Base-by-base conservation (phyloP, 2,888 invertebrate genomes). In the Tyria jacobaeae region DNA sequence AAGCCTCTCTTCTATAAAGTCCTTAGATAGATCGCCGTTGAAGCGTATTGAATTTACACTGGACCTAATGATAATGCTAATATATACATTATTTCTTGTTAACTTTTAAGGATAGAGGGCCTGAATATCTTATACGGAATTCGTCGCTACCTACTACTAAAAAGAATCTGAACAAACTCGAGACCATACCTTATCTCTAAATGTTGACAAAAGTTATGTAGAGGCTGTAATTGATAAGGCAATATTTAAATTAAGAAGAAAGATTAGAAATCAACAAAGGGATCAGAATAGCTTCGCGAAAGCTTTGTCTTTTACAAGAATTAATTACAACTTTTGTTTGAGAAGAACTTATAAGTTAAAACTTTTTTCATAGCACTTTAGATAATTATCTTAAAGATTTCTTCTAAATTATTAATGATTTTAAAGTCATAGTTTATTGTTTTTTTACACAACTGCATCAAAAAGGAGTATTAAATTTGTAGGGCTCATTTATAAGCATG, bases 261-360 rank as follows among this genome's bases (percentile, higher is more conserved):
- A 72, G 70, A 74, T 74, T 72, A 67, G 55, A 61, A 64, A 57
- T 61, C 67, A 73, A 77, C 72, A 75, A 75, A 74, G 50, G 58
- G 59, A 50, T 25, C 24, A 49, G 34, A 61, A 57, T 57, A 52
- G 53, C 48, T 27, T 41, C 49, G 47, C 62, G 47, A 53, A 61
- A 68, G 65, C 65, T 61, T 75, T 76, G 65, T 73, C 57, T 64
- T 66, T 63, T 64, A 63, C 54, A 61, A 66, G 44, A 68, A 66
- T 60, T 47, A 66, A 64, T 69, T 58, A 62, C 41, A 55, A 67
- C 49, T 61, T 37, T 60, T 58, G 54, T 55, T 64, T 58, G 50
- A 12, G 21, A 21, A 47, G 25, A 7, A 41, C 21, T 25, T 52
- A 25, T 49, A 55, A 56, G 61, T 66, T 54, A 60, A 48, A 54